A percentile compares a stretch with the other conserved stretches of the same genome.
Evolutionary conservation across 2,888 invertebrate genomes (phyloP).

Genomic region (Acheta domesticus): DNA sequence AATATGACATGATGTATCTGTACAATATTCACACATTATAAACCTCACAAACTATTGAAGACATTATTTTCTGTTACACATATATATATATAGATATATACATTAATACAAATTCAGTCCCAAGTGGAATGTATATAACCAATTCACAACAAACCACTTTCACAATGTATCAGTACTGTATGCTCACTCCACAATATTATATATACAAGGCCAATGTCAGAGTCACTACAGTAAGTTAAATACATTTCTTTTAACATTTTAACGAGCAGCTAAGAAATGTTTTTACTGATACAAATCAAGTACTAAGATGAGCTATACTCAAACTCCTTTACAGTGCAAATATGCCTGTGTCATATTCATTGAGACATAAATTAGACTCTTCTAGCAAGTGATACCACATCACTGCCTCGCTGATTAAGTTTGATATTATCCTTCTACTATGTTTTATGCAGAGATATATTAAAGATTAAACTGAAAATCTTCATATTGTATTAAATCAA

Average conservation of each 20-base stretch:
- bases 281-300: not conserved
- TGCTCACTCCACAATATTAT: not conserved
- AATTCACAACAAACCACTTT: slow-evolving; percentile 10
- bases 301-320: not conserved
- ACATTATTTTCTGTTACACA: not conserved
- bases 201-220: not conserved
- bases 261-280: not conserved
- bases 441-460: no score
- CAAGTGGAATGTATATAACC: not conserved
- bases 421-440: no score
- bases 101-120: not conserved
- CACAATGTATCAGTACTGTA: not conserved
- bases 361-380: no score
- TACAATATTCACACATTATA: slow-evolving; percentile 5
- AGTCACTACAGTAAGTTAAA: not conserved
- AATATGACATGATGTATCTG: not conserved
- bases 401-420: no score
- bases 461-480: no score
- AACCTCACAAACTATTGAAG: not conserved
- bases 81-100: no score
- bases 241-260: not conserved
- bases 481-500: no score
- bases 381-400: no score
- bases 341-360: no score
- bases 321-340: no score